Evolutionary conservation across 2,113 vertebrate genomes (phyloP), one percentile per base, ranked within the genome.

Genomic region (Chinchilla lanigera): DNA sequence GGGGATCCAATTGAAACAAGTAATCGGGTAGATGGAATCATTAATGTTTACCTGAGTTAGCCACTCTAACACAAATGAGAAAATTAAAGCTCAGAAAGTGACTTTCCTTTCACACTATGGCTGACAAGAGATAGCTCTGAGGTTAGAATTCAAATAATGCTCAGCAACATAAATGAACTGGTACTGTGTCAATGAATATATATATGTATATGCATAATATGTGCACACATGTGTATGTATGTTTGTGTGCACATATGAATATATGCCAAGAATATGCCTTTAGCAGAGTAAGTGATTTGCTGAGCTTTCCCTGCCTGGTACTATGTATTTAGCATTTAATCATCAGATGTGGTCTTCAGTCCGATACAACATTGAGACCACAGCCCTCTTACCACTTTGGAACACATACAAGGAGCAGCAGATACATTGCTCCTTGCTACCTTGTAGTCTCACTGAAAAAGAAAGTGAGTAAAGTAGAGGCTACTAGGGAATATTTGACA

Each of bases 381-480:
- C 22, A 83, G 60, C 12, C 47, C n/a, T 73, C 20, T 50, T 33
- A 30, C 44, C 44, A 85, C 8, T 63, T 90, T 60, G 58, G 54
- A 92, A 82, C 30, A 80, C 10, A 38, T 0, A 56, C 50, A 95
- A 75, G 33, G 30, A n/a, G 2, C 58, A 81, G 83, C 38, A 84
- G 12, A 67, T 41, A 50, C 30, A 73, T 20, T 10, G 52, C 73
- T 85, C 82, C 78, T 75, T 86, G 71, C 2, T 8, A 44, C 24
- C 35, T 91, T 90, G 9, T 52, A 92, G 41, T 63, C n/a, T 91
- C 61, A 10, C 24, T 54, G 2, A 56, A 63, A 78, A 33, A 41
- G 75, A 83, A 94, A 96, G 78, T 82, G 7, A 90, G 65, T 75
- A 77, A 92, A 95, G 94, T 28, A 73, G 56, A 78, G 33, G 56